These are phyloP conservation scores for Lagodon rhomboides DNA, from an alignment of 2,797 vertebrate genomes.

Conservation along the genomic window DNA sequence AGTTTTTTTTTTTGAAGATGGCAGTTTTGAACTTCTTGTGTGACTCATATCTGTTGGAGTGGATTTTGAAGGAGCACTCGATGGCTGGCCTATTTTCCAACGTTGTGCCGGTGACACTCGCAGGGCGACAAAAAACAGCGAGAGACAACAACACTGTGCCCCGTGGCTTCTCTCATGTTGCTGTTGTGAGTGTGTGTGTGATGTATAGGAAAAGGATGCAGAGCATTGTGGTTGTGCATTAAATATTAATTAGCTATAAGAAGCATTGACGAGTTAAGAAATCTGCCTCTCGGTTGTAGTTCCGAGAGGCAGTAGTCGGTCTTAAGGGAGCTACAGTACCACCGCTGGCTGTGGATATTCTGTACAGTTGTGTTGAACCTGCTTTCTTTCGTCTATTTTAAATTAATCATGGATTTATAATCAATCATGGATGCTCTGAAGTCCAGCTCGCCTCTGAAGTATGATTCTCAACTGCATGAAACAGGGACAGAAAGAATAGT, in stretches of 20 bases:
- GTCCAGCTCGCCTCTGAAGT: slow-evolving; percentile 3
- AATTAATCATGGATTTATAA: slow-evolving; percentile 47
- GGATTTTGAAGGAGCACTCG: slow-evolving; percentile 61
- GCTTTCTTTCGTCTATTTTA: slow-evolving; percentile 18
- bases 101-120: slow-evolving; percentile 40
- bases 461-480: background rate
- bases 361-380: slow-evolving; percentile 31
- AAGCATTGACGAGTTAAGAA: slow-evolving; percentile 55
- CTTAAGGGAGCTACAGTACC: slow-evolving; percentile 3
- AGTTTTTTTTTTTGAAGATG: slow-evolving; percentile 31
- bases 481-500: background rate
- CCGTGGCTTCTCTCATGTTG: slow-evolving; percentile 64
- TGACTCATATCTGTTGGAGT: slow-evolving; percentile 62
- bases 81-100: slow-evolving; percentile 71
- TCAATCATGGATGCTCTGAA: slow-evolving; percentile 42
- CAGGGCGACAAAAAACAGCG: slow-evolving; percentile 40
- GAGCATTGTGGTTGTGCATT: slow-evolving; percentile 57
- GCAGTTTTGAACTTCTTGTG: slow-evolving; percentile 30
- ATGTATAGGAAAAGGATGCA: slow-evolving; percentile 66
- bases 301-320: slow-evolving; percentile 26
- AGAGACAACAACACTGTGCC: slow-evolving; percentile 65
- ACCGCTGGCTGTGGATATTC: slow-evolving; percentile 31
- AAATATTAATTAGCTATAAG: slow-evolving; percentile 67
- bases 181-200: slow-evolving; percentile 46
- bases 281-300: slow-evolving; percentile 48